phyloP scores from a whole-genome alignment of 2,797 vertebrate species.

The Centroberyx gerrardi region DNA sequence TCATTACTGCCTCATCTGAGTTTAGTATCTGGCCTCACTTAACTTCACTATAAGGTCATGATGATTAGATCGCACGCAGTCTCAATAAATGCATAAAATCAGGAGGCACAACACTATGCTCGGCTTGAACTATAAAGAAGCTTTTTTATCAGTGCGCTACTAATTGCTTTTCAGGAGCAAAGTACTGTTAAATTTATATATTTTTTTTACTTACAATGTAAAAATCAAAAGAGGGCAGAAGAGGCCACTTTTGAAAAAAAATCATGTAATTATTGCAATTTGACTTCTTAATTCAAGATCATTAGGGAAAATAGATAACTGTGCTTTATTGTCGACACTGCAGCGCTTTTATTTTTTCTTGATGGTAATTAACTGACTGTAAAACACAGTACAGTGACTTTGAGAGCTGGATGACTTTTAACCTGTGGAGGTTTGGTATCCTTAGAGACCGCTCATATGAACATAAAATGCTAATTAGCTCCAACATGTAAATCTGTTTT shows the following conservation, averaged over 20 bases:
- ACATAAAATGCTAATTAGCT: constrained; percentile 68
- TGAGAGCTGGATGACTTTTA: constrained; percentile 46
- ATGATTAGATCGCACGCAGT: constrained; percentile 45
- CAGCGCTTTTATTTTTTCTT: constrained; percentile 20
- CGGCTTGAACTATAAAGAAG: constrained; percentile 6
- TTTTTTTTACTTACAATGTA: constrained; percentile 41
- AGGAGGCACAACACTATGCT: constrained; percentile 39
- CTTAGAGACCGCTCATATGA: constrained; percentile 47
- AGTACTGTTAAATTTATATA: constrained; percentile 24
- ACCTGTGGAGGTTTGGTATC: constrained; percentile 53
- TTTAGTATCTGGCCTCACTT: constrained; percentile 52
- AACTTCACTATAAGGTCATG: constrained; percentile 50
- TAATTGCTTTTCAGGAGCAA: constrained; percentile 60
- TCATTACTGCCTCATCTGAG: constrained; percentile 52
- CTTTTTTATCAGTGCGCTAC: constrained; percentile 48
- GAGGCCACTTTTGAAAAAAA: constrained; percentile 36
- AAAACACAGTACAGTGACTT: constrained; percentile 23
- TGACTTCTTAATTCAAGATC: constrained; percentile 58
- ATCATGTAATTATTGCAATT: constrained; percentile 59
- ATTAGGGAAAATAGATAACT: constrained; percentile 43
- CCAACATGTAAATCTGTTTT: constrained; percentile 51
- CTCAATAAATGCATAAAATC: constrained; percentile 50
- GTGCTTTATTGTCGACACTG: constrained; percentile 34
- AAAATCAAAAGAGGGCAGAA: constrained; percentile 33
- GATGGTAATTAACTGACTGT: constrained; percentile 62